Percentiles rank a stretch among this genome's conserved stretches.
Evolutionary conservation across 2,113 vertebrate species (phyloP).

Genomic region (Pelmatolapia mariae): DNA sequence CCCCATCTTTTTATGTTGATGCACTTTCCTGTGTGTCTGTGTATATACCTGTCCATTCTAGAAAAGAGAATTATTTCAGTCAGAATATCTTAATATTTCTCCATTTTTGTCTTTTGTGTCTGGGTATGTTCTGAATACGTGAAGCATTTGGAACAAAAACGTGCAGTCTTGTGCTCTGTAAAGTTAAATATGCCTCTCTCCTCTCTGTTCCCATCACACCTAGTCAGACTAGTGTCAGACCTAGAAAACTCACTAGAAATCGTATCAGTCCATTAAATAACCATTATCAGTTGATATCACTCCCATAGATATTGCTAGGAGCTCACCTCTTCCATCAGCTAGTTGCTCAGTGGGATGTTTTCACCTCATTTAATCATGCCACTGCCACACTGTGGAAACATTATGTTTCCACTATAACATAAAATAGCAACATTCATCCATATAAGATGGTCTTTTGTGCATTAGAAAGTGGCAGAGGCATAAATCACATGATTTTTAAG

Average conservation of each 20-base stretch:
- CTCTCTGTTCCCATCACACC: neutral
- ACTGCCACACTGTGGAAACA: neutral
- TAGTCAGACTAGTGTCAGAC: neutral
- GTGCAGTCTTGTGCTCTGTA: neutral
- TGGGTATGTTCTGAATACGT: neutral
- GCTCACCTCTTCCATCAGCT: neutral
- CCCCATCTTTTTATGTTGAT: neutral
- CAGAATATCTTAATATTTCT: neutral
- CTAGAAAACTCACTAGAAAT: neutral
- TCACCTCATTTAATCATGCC: neutral
- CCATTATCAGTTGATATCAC: neutral
- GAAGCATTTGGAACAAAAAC: neutral
- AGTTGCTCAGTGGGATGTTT: neutral
- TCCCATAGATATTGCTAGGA: neutral
- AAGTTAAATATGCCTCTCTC: neutral
- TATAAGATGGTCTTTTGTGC: neutral
- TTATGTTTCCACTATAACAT: neutral
- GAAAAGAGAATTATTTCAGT: neutral
- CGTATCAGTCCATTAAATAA: neutral
- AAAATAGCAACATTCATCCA: neutral
- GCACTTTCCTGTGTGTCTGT: neutral
- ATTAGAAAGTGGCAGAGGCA: neutral
- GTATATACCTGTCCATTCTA: neutral
- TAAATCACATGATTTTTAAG: neutral
- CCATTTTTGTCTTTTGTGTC: neutral